Base-by-base conservation (phyloP, 30 jellyfish, hydroid and myxozoan genomes). In the Hydractinia symbiolongicarpus region DNA sequence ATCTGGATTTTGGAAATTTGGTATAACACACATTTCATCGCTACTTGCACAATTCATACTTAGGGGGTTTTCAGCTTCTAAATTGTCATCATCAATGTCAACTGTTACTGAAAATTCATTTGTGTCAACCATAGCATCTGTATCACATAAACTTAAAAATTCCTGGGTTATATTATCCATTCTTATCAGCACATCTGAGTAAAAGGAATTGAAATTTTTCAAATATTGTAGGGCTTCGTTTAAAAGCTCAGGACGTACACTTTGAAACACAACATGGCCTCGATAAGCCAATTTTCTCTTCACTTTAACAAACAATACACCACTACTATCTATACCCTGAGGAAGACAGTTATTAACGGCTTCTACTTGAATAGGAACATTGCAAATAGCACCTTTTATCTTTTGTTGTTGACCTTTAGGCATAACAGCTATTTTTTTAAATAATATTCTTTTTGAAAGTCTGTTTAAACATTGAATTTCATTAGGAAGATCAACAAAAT, bases 21-120 rank as follows among this genome's bases (percentile, higher is more conserved):
- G 81, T 17, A 72, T 53, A 30, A 72, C 67, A 17, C 81, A 72
- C 81, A 72, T 72, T n/a, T n/a, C n/a, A n/a, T n/a, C 81, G 50
- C 81, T 72, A 7, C 81, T 72, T 5, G 81, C 81, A 72, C 62
- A 72, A 17, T 72, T 72, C 30, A 15, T 72, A 72, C 66, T 72
- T 53, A 72, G 53, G 9, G 81, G 58, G 73, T 72, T 72, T 13
- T 64, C 16, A 7, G 16, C 40, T 64, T 64, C 58, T 17, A 72
- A 7, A 53, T 72, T 30, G 44, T 30, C 44, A 72, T 52, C 81
- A 72, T 72, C 81, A 17, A 72, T 58, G 60, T 72, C 81, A 72
- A 72, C 53, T 21, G 81, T 8, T 17, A 72, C 68, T 7, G 81
- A n/a, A 53, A 72, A 17, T 72, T 72, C 68, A 72, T 72, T 15